These are phyloP conservation scores for Spermophilus dauricus DNA, from an alignment of 2,113 vertebrate species.

Conservation along the genomic window DNA sequence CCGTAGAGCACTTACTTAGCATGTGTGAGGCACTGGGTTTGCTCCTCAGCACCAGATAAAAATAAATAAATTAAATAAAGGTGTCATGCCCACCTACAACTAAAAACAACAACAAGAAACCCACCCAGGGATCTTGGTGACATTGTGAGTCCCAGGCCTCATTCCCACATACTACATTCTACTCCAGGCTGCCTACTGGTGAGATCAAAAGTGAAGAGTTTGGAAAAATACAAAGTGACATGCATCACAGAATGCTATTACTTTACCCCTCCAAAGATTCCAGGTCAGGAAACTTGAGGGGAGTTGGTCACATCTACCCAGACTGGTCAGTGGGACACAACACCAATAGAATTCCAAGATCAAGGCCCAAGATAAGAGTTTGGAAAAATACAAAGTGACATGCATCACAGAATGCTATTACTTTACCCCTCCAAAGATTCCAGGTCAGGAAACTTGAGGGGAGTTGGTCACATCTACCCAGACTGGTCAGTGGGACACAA, in stretches of 20 bases:
- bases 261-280: not conserved
- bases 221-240: not conserved
- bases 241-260: not conserved
- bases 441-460: not conserved
- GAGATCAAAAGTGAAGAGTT: not conserved
- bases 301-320: not conserved
- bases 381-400: not conserved
- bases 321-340: not conserved
- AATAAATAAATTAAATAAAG: too few species aligned
- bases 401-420: not conserved
- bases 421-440: not conserved
- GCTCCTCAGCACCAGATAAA: too few species aligned
- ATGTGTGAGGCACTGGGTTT: too few species aligned
- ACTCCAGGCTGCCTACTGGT: fast-evolving
- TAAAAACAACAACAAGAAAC: too few species aligned
- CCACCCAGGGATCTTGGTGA: not conserved
- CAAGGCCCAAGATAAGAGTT: too few species aligned
- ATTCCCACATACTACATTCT: not conserved
- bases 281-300: not conserved
- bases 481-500: not conserved
- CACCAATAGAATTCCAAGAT: not conserved
- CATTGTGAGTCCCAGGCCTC: too few species aligned
- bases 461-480: not conserved
- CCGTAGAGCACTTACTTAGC: too few species aligned
- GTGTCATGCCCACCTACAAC: too few species aligned